These are phyloP conservation scores for Apteryx owenii DNA, from an alignment of 2,113 vertebrate genomes.

Conservation along the genomic window DNA sequence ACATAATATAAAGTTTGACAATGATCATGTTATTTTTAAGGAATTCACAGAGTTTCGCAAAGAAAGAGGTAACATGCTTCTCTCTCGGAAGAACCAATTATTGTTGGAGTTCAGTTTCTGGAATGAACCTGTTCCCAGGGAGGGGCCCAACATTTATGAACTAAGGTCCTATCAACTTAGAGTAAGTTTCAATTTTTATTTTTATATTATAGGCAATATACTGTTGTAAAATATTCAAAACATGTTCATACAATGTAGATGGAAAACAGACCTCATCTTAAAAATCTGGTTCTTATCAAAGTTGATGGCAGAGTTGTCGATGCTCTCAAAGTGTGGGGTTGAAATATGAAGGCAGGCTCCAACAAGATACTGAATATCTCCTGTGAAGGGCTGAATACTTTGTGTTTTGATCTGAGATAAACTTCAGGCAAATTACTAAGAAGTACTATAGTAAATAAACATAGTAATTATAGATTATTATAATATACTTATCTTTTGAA, in stretches of 20 bases:
- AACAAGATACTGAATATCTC: neutral
- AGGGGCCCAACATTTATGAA: constrained; percentile 95
- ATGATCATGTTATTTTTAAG: constrained; percentile 65
- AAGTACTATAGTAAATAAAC: neutral
- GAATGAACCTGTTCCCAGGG: constrained; percentile 91
- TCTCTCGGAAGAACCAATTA: constrained; percentile 94
- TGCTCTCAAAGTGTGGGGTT: neutral
- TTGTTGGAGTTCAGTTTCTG: constrained; percentile 98
- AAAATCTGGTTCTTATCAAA: neutral
- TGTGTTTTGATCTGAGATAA: neutral
- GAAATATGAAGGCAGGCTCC: neutral
- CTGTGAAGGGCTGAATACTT: neutral
- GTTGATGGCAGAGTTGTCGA: neutral
- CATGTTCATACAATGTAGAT: neutral
- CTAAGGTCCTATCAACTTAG: constrained; percentile 95
- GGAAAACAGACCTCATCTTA: neutral
- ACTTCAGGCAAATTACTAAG: neutral
- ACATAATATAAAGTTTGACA: neutral
- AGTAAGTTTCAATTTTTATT: constrained; percentile 76
- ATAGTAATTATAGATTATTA: neutral
- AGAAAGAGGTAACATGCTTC: constrained; percentile 92
- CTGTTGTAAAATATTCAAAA: neutral
- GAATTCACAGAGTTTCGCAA: constrained; percentile 89
- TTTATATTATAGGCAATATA: neutral
- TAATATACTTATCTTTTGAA: neutral